Conservation (phyloP, 2,888 invertebrate genomes). For the Drosophila kambysellisi region DNA sequence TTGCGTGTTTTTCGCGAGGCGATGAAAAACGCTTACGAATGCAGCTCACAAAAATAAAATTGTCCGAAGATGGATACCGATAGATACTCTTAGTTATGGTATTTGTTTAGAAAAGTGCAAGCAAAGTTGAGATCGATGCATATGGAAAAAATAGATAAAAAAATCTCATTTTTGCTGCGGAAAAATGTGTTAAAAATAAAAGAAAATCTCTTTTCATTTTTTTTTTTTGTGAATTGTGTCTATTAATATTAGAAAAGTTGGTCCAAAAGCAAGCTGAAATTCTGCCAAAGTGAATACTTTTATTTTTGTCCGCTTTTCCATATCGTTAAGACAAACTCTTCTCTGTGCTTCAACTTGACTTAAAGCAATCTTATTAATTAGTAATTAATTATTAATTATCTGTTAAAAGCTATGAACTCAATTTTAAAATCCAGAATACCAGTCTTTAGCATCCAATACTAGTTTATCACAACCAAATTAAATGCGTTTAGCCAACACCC, state of each 20-base stretch:
- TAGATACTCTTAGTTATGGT: neutral
- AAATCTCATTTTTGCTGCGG: neutral
- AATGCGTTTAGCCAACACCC: neutral
- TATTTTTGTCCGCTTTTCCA: too few species aligned
- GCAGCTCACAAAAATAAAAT: conserved; percentile 1
- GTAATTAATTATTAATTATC: neutral
- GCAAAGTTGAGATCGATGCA: neutral
- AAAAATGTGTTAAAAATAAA: too few species aligned
- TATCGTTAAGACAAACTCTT: neutral
- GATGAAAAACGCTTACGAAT: conserved; percentile 18
- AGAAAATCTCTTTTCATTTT: neutral
- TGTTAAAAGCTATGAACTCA: neutral
- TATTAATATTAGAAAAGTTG: neutral
- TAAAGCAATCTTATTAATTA: neutral
- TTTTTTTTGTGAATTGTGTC: neutral
- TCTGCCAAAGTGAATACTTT: neutral
- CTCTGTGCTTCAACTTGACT: neutral
- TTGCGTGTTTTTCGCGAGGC: conserved; percentile 13
- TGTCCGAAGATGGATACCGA: conserved; percentile 4
- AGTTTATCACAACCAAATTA: neutral
- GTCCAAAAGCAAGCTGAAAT: neutral
- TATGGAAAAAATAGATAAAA: neutral
- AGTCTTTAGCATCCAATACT: neutral
- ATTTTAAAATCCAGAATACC: neutral
- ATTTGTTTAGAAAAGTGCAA: neutral